phyloP scores from a whole-genome alignment of 2,113 vertebrate genomes.

The Chamaea fasciata region DNA sequence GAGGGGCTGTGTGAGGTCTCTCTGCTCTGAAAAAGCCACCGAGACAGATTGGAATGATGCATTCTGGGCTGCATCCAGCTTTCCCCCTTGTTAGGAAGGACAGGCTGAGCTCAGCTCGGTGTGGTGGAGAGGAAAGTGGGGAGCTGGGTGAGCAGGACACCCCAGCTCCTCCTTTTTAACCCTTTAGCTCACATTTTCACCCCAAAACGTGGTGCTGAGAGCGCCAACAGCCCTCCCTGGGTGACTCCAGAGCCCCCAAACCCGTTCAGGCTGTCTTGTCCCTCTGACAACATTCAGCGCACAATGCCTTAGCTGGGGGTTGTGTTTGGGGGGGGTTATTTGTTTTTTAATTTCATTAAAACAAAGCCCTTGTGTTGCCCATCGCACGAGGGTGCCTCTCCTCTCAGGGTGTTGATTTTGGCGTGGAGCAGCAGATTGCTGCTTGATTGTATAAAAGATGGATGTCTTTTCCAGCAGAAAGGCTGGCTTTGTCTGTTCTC shows the following conservation, averaged over 20 bases:
- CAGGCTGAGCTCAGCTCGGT: neutral
- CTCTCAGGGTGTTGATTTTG: neutral
- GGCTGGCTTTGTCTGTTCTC: neutral
- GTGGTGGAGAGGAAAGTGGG: fast-evolving
- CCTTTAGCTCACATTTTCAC: neutral
- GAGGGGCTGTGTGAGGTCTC: neutral
- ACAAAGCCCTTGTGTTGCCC: neutral
- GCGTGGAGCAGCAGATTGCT: neutral
- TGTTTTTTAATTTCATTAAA: neutral
- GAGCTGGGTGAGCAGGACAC: fast-evolving
- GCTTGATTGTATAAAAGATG: neutral
- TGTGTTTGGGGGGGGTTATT: no score
- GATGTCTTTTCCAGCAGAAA: neutral
- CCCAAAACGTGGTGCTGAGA: fast-evolving
- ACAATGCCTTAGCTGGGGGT: neutral
- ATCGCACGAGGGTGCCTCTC: neutral
- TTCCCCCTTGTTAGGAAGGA: neutral
- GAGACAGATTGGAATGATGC: neutral
- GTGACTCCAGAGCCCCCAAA: neutral
- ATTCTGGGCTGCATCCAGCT: neutral
- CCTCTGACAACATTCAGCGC: fast-evolving
- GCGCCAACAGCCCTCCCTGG: neutral
- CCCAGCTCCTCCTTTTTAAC: neutral
- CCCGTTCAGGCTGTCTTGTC: neutral
- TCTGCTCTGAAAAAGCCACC: neutral